Evolutionary conservation across 2,113 vertebrate genomes (phyloP), one percentile per base, ranked within the genome.

Genomic region (Anguilla japonica): DNA sequence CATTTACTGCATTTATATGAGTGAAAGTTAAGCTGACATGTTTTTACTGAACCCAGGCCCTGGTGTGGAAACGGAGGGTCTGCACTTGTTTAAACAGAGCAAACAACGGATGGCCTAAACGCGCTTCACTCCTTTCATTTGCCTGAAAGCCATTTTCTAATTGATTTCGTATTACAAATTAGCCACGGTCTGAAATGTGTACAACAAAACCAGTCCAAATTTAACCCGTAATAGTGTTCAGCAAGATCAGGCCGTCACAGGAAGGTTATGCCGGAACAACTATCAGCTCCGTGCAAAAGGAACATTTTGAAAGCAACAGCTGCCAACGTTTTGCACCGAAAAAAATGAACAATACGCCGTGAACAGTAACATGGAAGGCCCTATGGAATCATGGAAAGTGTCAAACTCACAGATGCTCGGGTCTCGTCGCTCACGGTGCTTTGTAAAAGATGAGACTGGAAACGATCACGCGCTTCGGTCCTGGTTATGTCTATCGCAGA

Each of bases 361-460:
- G 6, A 63, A 34, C n/a, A 15, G 26, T n/a, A 67, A 43, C 39
- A 83, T 34, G 34, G 34, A n/a, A 29, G 71, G 60, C 71, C 60
- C 71, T 75, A 84, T 43, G 75, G 71, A 86, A 22, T 87, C 41
- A 50, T 78, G 82, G 75, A 87, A 87, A 81, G 85, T 88, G 90
- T 91, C 88, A 90, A 78, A 83, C 81, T 91, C 83, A 92, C 88
- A 83, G 34, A 90, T 90, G 82, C 75, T 41, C 29, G 34, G 71
- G 34, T 34, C n/a, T 13, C 34, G 71, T 4, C 71, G 83, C 90
- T 92, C 88, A 86, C 80, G 83, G 86, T 22, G 75, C 81, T 90
- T 87, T 67, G 87, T 34, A 2, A 46, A 87, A 84, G 89, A 5
- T 6, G 26, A n/a, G 22, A 71, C 26, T 75, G 71, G 71, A 34